Percentiles rank a stretch among this genome's conserved stretches.
Conservation (phyloP, 2,888 invertebrate species). For the Prosapia bicincta region DNA sequence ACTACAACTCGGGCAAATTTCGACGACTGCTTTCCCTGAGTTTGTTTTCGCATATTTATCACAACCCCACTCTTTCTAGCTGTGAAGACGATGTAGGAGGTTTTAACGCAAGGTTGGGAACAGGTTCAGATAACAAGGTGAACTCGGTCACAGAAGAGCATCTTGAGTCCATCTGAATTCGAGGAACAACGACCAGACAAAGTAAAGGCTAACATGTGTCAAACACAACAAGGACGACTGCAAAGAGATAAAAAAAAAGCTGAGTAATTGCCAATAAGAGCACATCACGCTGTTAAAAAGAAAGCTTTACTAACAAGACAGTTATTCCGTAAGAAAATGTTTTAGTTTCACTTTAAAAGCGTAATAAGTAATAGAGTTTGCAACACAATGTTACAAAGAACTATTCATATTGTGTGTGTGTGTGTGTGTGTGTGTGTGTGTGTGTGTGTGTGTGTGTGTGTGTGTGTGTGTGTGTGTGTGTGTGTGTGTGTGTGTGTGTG, state of each 20-base stretch:
- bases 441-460: not conserved
- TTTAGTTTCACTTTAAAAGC: too few species aligned
- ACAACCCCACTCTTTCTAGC: not conserved
- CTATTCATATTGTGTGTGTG: not conserved
- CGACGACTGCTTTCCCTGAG: conserved; percentile 1
- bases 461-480: not conserved
- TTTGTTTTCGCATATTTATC: not conserved
- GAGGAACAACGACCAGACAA: not conserved
- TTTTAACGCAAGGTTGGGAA: not conserved
- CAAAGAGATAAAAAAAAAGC: not conserved
- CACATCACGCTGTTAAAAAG: too few species aligned
- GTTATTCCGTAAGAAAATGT: too few species aligned
- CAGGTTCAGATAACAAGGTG: not conserved
- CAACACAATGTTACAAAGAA: too few species aligned
- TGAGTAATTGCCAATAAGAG: too few species aligned
- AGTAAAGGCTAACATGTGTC: not conserved
- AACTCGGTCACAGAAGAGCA: not conserved
- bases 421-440: too few species aligned
- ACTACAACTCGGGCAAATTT: conserved; percentile 3
- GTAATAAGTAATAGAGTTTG: too few species aligned
- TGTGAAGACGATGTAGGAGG: not conserved
- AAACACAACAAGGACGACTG: not conserved
- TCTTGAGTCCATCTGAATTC: not conserved
- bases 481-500: not conserved
- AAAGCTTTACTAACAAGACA: too few species aligned